Conservation (phyloP, 2,888 invertebrate species). For the Scotopteryx bipunctaria region DNA sequence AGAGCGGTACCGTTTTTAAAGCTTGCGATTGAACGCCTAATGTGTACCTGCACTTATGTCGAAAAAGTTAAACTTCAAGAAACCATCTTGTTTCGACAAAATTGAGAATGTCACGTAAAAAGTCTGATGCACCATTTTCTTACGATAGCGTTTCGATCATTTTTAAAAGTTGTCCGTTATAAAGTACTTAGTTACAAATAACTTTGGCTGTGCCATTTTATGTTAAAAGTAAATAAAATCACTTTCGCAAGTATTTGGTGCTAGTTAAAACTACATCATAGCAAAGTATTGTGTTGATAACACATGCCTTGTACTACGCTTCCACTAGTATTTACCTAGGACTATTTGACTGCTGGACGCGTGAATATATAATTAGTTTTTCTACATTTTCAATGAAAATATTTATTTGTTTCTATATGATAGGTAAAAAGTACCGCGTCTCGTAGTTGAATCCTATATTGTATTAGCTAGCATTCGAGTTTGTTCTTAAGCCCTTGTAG, state of each 20-base stretch:
- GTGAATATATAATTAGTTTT: neutral
- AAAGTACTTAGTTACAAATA: too few relatives aligned
- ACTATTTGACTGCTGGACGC: neutral
- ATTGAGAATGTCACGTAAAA: too few relatives aligned
- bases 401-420: neutral
- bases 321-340: slow-evolving; percentile 1
- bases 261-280: neutral
- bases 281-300: neutral
- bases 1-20: too few relatives aligned
- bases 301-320: neutral
- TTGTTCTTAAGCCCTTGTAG: too few relatives aligned
- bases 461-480: neutral
- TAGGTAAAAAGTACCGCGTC: neutral
- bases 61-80: too few relatives aligned
- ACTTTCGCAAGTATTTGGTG: neutral
- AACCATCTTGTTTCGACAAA: too few relatives aligned
- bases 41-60: too few relatives aligned
- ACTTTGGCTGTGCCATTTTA: too few relatives aligned
- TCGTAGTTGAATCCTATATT: neutral
- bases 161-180: too few relatives aligned
- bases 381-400: neutral
- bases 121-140: too few relatives aligned
- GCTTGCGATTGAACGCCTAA: too few relatives aligned
- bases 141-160: too few relatives aligned
- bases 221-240: neutral